Percentiles rank a stretch among this genome's conserved stretches.
These are phyloP conservation scores for Diuraphis noxia DNA, from an alignment of 1,140 invertebrate genomes.

Conservation along the genomic window DNA sequence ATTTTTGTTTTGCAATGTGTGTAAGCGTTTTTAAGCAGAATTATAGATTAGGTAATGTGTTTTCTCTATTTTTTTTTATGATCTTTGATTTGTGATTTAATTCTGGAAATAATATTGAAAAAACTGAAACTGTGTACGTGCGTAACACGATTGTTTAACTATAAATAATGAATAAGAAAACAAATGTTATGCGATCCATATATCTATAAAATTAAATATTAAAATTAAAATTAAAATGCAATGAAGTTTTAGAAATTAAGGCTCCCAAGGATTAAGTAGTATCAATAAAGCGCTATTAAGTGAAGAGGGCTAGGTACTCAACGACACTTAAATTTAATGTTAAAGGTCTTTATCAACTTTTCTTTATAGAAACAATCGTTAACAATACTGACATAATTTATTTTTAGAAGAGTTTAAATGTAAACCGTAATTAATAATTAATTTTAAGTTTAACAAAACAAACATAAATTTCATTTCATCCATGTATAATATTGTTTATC, in stretches of 20 bases:
- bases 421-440: neutral
- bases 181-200: neutral
- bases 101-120: neutral
- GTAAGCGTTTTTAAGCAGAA: too few relatives aligned
- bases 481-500: neutral
- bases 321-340: neutral
- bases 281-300: neutral
- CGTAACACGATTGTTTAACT: too few relatives aligned
- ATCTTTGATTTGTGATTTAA: neutral
- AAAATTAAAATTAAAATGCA: neutral
- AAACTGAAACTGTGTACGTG: neutral
- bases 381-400: neutral
- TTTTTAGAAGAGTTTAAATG: neutral
- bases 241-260: neutral
- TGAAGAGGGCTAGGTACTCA: neutral
- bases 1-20: too few relatives aligned
- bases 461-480: neutral
- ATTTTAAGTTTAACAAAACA: neutral
- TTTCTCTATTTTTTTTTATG: too few relatives aligned
- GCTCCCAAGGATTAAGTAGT: neutral
- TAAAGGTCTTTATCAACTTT: neutral
- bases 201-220: neutral
- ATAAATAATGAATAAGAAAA: neutral
- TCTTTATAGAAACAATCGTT: neutral
- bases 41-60: too few relatives aligned